phyloP scores from a whole-genome alignment of 2,797 vertebrate species.

The Galagoides demidoff region DNA sequence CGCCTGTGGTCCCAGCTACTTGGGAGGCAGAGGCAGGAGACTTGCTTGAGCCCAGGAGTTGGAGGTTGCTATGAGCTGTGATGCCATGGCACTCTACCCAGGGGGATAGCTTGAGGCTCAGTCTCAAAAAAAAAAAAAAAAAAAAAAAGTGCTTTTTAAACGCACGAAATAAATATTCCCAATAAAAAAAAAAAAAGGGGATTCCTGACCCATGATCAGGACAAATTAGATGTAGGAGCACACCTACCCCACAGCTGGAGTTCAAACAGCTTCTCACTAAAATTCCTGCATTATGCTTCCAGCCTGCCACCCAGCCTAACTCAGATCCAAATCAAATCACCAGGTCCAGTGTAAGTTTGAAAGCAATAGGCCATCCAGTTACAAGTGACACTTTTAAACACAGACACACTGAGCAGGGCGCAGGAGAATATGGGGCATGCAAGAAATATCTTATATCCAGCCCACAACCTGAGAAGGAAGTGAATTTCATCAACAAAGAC shows the following conservation, averaged over 20 bases:
- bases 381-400: background rate
- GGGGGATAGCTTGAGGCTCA: too few species aligned
- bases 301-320: background rate
- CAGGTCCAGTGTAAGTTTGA: fast-evolving
- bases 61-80: too few species aligned
- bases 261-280: background rate
- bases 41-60: too few species aligned
- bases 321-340: background rate
- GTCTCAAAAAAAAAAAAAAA: too few species aligned
- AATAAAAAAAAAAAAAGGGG: background rate
- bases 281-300: background rate
- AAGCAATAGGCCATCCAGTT: background rate
- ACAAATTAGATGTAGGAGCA: background rate
- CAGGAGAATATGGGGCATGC: fast-evolving
- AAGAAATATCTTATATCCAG: background rate
- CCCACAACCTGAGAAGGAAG: background rate
- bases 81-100: too few species aligned
- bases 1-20: too few species aligned
- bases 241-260: too few species aligned
- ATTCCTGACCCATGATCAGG: background rate
- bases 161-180: too few species aligned
- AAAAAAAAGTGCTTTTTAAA: too few species aligned
- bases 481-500: background rate
- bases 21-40: too few species aligned
- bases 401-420: background rate